Evolutionary conservation across 2,113 vertebrate genomes (phyloP).

Genomic region (Thalassarche chlororhynchos): DNA sequence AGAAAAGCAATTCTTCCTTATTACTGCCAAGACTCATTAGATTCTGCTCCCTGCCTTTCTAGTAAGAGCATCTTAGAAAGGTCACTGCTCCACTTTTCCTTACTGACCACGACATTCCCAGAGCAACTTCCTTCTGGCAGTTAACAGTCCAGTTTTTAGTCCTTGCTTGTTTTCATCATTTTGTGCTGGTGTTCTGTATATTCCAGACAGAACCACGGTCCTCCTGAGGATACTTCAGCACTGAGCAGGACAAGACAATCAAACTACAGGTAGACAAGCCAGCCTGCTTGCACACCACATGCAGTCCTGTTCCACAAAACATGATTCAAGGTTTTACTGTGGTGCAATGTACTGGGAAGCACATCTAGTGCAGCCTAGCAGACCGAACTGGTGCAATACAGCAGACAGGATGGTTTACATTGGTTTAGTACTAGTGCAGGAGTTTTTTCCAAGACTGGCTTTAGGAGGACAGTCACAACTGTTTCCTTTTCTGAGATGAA

Average conservation of each 20-base stretch:
- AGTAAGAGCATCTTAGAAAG: not conserved
- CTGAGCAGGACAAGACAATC: not conserved
- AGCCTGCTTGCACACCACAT: not conserved
- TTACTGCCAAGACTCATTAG: not conserved
- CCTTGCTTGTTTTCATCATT: not conserved
- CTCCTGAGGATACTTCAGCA: not conserved
- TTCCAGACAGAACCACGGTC: not conserved
- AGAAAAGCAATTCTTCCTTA: not conserved
- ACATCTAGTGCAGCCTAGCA: not conserved
- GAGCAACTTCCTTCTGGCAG: not conserved
- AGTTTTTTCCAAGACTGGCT: not conserved
- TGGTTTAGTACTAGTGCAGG: not conserved
- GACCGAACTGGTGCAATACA: not conserved
- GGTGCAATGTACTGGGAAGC: not conserved
- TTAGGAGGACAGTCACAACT: not conserved
- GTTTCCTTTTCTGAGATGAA: not conserved
- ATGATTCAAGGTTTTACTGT: not conserved
- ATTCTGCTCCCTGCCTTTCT: not conserved
- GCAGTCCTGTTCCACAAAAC: not conserved
- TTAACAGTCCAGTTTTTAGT: not conserved
- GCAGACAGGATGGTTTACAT: not conserved
- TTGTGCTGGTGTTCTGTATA: not conserved
- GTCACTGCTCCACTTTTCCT: not conserved
- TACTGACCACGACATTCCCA: not conserved
- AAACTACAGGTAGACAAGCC: not conserved